Evolutionary conservation across 2,113 vertebrate species (phyloP).

Genomic region (Hydrochoerus hydrochaeris): DNA sequence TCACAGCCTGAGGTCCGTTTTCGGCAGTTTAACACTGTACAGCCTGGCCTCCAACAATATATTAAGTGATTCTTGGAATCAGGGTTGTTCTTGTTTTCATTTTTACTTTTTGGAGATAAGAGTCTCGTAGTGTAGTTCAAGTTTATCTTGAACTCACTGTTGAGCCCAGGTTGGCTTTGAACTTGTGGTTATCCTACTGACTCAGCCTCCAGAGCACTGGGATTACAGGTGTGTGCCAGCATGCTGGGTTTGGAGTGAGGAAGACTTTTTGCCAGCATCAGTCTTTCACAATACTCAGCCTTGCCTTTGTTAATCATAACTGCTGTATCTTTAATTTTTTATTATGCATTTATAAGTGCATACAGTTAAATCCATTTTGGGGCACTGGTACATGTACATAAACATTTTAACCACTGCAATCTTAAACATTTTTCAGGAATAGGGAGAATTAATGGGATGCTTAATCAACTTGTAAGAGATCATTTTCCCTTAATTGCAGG

Average conservation of each 20-base stretch:
- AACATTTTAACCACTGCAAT: neutral
- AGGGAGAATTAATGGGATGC: neutral
- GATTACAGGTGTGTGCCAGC: neutral
- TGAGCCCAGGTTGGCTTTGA: neutral
- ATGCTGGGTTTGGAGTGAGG: neutral
- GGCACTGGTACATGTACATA: neutral
- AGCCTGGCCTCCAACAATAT: neutral
- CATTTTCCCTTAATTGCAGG: conserved; percentile 84
- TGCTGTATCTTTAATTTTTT: neutral
- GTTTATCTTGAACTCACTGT: neutral
- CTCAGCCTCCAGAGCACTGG: neutral
- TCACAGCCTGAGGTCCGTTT: too few species aligned
- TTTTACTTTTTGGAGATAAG: neutral
- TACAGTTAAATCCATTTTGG: neutral
- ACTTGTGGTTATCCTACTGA: neutral
- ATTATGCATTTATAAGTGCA: neutral
- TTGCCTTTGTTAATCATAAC: neutral
- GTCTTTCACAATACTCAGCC: neutral
- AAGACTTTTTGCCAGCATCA: neutral
- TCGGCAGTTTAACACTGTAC: too few species aligned
- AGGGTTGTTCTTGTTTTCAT: neutral
- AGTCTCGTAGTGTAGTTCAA: neutral
- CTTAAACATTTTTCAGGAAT: neutral
- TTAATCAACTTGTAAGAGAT: neutral
- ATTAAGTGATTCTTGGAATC: neutral